Evolutionary conservation across 1,140 invertebrate species (phyloP).

Genomic region (Solenopsis fugax): DNA sequence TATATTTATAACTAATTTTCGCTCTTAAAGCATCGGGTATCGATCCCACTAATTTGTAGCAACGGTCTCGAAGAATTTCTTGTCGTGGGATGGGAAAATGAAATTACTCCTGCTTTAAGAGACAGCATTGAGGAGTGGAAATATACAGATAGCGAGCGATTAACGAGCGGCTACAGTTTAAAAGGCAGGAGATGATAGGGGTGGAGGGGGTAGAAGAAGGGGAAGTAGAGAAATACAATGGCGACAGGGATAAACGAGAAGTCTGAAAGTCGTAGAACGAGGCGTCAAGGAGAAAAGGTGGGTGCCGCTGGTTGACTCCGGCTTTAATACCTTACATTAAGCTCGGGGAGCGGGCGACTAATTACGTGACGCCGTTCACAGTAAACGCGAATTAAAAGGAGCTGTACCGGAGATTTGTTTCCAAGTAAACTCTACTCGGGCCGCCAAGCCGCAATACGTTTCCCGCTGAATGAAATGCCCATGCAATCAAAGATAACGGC

Average conservation of each 20-base stretch:
- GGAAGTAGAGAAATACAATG: conserved; percentile 73
- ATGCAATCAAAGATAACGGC: conserved; percentile 23
- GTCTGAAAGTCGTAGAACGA: conserved; percentile 70
- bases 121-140: background rate
- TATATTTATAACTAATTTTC: background rate
- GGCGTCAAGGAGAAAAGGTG: conserved; percentile 69
- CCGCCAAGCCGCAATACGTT: conserved; percentile 26
- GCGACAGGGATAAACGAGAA: conserved; percentile 73
- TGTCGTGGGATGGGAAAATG: conserved; percentile 1
- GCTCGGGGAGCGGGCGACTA: conserved; percentile 83
- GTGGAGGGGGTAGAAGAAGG: conserved; percentile 1
- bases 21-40: background rate
- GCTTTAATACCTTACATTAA: conserved; percentile 82
- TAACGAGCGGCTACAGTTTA: conserved; percentile 81
- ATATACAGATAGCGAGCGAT: conserved; percentile 84
- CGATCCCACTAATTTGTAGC: conserved; percentile 1
- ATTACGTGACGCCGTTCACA: conserved; percentile 85
- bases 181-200: conserved; percentile 67
- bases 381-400: conserved; percentile 86
- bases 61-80: background rate
- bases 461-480: background rate
- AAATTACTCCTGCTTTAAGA: conserved; percentile 35
- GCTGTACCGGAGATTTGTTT: conserved; percentile 60
- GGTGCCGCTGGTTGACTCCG: conserved; percentile 54
- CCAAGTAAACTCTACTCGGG: conserved; percentile 41